phyloP scores from a whole-genome alignment of 2,888 invertebrate genomes.

The Lasioglossum malachurum region DNA sequence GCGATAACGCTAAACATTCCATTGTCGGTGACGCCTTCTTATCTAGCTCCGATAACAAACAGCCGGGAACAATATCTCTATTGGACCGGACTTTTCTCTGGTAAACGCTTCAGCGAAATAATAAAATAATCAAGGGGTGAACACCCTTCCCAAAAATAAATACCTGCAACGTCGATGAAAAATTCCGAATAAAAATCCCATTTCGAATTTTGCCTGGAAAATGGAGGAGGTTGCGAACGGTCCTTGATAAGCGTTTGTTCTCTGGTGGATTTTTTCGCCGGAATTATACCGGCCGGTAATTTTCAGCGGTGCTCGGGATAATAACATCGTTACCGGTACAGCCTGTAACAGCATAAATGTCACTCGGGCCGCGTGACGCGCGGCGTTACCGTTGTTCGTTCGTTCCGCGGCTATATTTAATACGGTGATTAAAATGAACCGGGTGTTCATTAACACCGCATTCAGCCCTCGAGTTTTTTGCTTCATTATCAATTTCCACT shows the following conservation, averaged over 20 bases:
- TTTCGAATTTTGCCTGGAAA: neutral
- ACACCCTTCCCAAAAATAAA: neutral
- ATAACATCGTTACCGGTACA: slow-evolving; percentile 39
- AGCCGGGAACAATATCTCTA: neutral
- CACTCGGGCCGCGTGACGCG: slow-evolving; percentile 19
- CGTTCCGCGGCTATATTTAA: slow-evolving; percentile 20
- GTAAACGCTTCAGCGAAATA: too few relatives aligned
- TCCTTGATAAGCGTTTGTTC: slow-evolving; percentile 14
- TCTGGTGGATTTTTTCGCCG: neutral
- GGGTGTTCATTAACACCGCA: slow-evolving; percentile 50
- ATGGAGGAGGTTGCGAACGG: neutral
- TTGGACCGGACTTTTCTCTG: neutral
- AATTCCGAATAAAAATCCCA: neutral
- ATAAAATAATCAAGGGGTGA: too few relatives aligned
- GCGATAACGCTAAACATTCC: neutral
- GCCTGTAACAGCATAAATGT: slow-evolving; percentile 39
- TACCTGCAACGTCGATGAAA: neutral
- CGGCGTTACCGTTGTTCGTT: slow-evolving; percentile 32
- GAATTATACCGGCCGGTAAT: slow-evolving; percentile 16
- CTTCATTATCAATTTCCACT: slow-evolving; percentile 65
- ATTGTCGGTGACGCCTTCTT: neutral
- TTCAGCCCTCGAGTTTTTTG: slow-evolving; percentile 25
- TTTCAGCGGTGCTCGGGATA: slow-evolving; percentile 29
- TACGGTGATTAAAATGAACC: slow-evolving; percentile 43
- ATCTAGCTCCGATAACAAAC: neutral